Conservation (phyloP, 1,140 invertebrate species). For the Calycopis cecrops region DNA sequence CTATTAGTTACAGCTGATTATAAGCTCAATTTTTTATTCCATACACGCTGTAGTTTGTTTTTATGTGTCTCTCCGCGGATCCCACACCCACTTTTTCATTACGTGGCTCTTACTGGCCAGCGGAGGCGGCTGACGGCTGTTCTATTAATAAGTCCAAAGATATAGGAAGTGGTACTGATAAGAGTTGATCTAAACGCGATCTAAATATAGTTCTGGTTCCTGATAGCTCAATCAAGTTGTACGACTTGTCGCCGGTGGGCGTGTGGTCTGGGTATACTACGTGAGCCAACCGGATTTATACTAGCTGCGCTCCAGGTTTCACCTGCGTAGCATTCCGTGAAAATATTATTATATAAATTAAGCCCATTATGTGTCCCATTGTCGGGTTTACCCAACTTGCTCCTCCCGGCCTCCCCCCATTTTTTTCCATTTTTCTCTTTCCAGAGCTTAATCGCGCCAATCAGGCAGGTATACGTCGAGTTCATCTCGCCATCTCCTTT, state of each 20-base stretch:
- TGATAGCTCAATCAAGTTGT: slow-evolving; percentile 4
- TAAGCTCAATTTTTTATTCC: not conserved
- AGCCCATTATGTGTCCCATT: too few relatives aligned
- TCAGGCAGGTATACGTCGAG: too few relatives aligned
- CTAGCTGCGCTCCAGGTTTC: too few relatives aligned
- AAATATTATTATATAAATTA: not conserved
- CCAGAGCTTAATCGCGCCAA: too few relatives aligned
- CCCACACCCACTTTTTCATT: not conserved
- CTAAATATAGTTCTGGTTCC: slow-evolving; percentile 4
- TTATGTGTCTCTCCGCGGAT: not conserved
- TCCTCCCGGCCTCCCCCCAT: too few relatives aligned
- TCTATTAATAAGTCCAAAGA: not conserved
- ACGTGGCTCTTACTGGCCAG: too few relatives aligned
- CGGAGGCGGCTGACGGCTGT: too few relatives aligned
- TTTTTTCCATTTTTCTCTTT: too few relatives aligned
- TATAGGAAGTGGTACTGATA: not conserved
- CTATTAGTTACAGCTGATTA: too few relatives aligned
- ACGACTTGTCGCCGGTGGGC: not conserved
- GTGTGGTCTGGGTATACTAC: not conserved
- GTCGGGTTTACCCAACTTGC: too few relatives aligned
- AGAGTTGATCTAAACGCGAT: too few relatives aligned
- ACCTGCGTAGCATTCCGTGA: not conserved
- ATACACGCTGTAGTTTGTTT: not conserved
- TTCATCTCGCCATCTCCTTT: too few relatives aligned
- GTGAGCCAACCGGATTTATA: not conserved